Conservation (phyloP, 2,888 invertebrate genomes). For the Sericinus montela region DNA sequence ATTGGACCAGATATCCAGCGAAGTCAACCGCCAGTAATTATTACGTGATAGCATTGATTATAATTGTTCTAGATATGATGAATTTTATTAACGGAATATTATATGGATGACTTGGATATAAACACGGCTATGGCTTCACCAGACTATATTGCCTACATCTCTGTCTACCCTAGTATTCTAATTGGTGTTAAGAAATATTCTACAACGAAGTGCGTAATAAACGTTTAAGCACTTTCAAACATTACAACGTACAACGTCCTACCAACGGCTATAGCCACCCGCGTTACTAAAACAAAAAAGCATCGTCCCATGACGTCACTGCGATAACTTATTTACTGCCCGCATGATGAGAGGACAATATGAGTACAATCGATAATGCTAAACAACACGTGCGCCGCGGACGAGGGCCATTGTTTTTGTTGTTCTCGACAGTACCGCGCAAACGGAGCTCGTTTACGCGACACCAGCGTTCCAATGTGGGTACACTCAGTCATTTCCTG, state of each 20-base stretch:
- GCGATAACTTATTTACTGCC: slow-evolving; percentile 62
- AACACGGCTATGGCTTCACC: too few species aligned
- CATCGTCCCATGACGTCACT: slow-evolving; percentile 60
- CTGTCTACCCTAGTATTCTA: too few species aligned
- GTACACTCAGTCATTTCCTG: slow-evolving; percentile 4
- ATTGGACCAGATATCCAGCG: too few species aligned
- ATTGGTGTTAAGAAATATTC: too few species aligned
- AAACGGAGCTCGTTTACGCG: slow-evolving; percentile 1
- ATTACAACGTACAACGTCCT: neutral
- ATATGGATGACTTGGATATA: too few species aligned
- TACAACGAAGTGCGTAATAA: too few species aligned
- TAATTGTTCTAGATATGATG: too few species aligned
- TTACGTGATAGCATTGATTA: too few species aligned
- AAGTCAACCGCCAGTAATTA: too few species aligned
- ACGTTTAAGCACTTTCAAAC: too few species aligned
- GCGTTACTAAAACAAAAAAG: slow-evolving; percentile 47
- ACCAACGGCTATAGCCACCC: slow-evolving; percentile 4
- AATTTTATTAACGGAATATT: too few species aligned
- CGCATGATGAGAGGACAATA: slow-evolving; percentile 64
- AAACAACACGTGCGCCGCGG: slow-evolving; percentile 64
- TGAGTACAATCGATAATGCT: slow-evolving; percentile 71
- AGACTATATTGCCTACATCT: too few species aligned
- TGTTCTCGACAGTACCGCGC: slow-evolving; percentile 20
- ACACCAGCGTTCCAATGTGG: slow-evolving; percentile 17
- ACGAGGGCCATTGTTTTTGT: slow-evolving; percentile 47